Conservation (phyloP, 2,888 invertebrate species). For the Sinodicranocentrus sp. region DNA sequence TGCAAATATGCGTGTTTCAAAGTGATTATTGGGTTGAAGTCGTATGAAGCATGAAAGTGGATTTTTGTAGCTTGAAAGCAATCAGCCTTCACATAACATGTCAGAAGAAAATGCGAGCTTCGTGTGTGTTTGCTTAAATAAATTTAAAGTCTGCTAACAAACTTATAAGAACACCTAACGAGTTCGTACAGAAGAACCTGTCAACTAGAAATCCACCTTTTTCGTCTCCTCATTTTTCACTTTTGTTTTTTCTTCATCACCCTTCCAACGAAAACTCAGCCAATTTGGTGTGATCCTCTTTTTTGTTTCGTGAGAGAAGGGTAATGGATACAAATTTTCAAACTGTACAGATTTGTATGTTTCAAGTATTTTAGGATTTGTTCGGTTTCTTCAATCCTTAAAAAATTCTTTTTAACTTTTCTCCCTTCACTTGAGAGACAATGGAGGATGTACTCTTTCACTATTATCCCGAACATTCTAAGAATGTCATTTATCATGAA, state of each 20-base stretch:
- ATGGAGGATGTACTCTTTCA: too few species aligned
- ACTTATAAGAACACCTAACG: conserved; percentile 12
- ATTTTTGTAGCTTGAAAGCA: neutral
- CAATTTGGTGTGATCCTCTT: neutral
- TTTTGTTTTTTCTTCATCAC: neutral
- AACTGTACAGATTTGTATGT: too few species aligned
- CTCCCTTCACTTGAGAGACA: too few species aligned
- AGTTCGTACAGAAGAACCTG: conserved; percentile 9
- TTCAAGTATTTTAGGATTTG: too few species aligned
- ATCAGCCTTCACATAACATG: conserved; percentile 22
- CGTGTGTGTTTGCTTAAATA: conserved; percentile 20
- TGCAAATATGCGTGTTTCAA: conserved; percentile 14
- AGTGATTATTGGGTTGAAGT: conserved; percentile 10
- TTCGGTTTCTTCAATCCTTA: too few species aligned
- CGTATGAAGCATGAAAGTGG: neutral
- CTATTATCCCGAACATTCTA: too few species aligned
- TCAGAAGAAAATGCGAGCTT: conserved; percentile 3
- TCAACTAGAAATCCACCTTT: conserved; percentile 16
- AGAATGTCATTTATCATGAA: too few species aligned
- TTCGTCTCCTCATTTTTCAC: neutral
- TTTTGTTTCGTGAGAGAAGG: neutral
- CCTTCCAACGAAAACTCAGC: neutral
- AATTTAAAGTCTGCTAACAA: neutral
- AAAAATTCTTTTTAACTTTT: too few species aligned
- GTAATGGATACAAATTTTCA: neutral